phyloP scores from a whole-genome alignment of 2,797 vertebrate species.

The Catharus ustulatus region DNA sequence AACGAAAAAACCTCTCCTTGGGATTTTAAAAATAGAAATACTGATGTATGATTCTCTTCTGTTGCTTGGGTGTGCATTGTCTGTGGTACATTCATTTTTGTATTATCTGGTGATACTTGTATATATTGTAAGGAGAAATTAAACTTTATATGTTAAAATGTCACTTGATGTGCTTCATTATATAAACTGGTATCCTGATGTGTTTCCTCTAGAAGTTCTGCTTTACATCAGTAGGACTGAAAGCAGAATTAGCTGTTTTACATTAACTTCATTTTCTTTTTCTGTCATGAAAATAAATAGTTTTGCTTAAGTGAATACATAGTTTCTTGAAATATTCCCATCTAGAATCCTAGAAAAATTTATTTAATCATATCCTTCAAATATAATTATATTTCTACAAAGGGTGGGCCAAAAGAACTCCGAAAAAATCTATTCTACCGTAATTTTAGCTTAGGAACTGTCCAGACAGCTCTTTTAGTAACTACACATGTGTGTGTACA shows the following conservation, averaged over 20 bases:
- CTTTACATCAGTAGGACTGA: neutral
- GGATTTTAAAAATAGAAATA: neutral
- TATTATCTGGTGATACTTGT: conserved; percentile 11
- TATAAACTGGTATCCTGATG: neutral
- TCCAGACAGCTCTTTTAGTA: neutral
- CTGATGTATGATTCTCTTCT: neutral
- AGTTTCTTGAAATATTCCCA: neutral
- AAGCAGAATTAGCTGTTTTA: neutral
- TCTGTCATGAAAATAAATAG: neutral
- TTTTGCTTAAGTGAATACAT: neutral
- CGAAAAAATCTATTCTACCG: neutral
- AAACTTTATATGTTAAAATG: neutral
- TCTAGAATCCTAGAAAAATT: neutral
- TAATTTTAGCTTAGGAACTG: neutral
- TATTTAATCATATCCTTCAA: neutral
- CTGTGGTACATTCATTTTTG: neutral
- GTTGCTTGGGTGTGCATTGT: neutral
- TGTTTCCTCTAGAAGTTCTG: neutral
- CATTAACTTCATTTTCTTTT: neutral
- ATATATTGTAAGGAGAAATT: conserved; percentile 45
- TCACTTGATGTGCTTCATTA: conserved; percentile 17
- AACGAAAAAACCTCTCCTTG: neutral
- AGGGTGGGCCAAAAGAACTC: neutral
- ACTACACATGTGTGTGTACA: neutral
- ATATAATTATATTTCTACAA: neutral